Evolutionary conservation across 2,113 vertebrate species (phyloP).

Genomic region (Thalassoma bifasciatum): DNA sequence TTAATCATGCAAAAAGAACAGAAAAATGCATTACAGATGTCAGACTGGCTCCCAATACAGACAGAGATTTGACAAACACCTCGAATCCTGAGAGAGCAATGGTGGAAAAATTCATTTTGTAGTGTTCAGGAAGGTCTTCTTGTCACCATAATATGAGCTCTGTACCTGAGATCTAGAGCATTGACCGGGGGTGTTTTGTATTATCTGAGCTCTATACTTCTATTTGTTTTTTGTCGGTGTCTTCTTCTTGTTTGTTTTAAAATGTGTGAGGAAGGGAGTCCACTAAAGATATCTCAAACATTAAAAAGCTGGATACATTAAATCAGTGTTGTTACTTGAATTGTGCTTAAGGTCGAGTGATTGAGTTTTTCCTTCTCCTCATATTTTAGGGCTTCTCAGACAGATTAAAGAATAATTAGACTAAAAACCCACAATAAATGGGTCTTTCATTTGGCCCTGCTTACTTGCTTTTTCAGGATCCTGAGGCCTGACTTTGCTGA

Average conservation of each 20-base stretch:
- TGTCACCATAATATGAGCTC: constrained; percentile 48
- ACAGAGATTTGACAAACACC: constrained; percentile 79
- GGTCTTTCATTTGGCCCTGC: too few relatives aligned
- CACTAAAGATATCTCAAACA: background rate
- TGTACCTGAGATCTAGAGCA: constrained; percentile 35
- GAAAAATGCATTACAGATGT: constrained; percentile 81
- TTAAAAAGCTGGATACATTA: too few relatives aligned
- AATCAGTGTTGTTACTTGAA: too few relatives aligned
- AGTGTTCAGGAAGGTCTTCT: constrained; percentile 50
- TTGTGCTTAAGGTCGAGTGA: too few relatives aligned
- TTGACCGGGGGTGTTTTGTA: constrained; percentile 12
- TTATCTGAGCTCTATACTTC: constrained; percentile 12
- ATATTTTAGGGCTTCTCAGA: too few relatives aligned
- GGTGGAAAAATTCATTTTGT: constrained; percentile 63
- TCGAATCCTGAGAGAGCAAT: constrained; percentile 75
- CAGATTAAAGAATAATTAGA: too few relatives aligned
- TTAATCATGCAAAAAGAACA: constrained; percentile 85
- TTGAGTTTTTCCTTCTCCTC: too few relatives aligned
- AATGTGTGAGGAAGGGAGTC: background rate
- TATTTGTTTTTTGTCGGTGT: background rate
- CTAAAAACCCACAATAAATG: too few relatives aligned
- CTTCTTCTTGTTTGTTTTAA: background rate
- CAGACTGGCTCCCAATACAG: constrained; percentile 71
- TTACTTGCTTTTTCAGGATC: too few relatives aligned
- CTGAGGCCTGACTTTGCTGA: too few relatives aligned